Conservation (phyloP, 2,888 invertebrate species). For the Euphydryas editha region DNA sequence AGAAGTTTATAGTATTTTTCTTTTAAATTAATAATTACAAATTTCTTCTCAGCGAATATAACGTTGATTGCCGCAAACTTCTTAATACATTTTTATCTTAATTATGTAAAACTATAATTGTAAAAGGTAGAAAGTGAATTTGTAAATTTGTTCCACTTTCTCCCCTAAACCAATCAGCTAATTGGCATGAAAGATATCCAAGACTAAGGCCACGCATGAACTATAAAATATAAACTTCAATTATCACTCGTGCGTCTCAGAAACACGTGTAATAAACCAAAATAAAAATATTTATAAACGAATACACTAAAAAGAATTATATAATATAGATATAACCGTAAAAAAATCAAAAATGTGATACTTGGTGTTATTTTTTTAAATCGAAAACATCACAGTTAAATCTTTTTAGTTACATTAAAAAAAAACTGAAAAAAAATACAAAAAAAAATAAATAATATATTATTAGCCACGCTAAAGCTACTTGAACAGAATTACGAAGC, state of each 20-base stretch:
- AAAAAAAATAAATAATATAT: neutral
- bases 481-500: slow-evolving; percentile 25
- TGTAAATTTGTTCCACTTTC: neutral
- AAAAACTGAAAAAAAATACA: neutral
- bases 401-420: too few relatives aligned
- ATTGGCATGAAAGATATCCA: neutral
- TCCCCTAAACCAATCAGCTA: neutral
- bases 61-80: neutral
- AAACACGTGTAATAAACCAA: too few relatives aligned
- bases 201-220: neutral
- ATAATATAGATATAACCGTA: too few relatives aligned
- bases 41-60: neutral
- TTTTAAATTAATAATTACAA: neutral
- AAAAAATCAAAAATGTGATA: too few relatives aligned
- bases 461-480: slow-evolving; percentile 19
- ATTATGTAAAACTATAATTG: neutral
- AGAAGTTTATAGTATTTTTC: too few relatives aligned
- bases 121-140: neutral
- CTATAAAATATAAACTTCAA: neutral
- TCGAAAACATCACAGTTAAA: neutral
- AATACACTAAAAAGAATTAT: too few relatives aligned
- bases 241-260: too few relatives aligned
- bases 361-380: neutral
- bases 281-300: too few relatives aligned
- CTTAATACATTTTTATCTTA: neutral